Base-by-base conservation (phyloP, 2,888 invertebrate genomes). In the Therioaphis trifolii region DNA sequence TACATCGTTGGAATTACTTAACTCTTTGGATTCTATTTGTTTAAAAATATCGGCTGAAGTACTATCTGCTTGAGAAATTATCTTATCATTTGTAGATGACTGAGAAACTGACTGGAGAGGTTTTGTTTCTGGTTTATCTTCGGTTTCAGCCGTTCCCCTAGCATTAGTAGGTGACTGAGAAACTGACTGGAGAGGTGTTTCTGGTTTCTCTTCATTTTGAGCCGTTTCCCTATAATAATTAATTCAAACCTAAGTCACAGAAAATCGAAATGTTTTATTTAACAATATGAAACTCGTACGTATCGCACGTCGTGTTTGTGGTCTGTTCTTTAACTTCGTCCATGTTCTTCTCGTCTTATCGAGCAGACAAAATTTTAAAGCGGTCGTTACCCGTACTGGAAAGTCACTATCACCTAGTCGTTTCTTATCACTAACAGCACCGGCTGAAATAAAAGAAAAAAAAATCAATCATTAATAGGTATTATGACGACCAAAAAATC, bases 311-410 rank as follows among this genome's bases (percentile, higher is more conserved):
- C 74, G 63, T 74, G 74, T 29, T 82, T 15, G 58, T 3, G 63
- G 24, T 82, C 15, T 82, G 63, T 72, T 82, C 72, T 18, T 72
- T 74, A 11, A 63, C 52, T 82, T 66, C 24, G 74, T 82, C 74
- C 63, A 72, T 82, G 35, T 74, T 82, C 14, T 82, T 82, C 24
- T 82, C 80, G 74, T 82, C 80, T 35, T 72, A 72, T 40, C 82
- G 27, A 52, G 82, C 46, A 46, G 82, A 74, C 24, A 40, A 82
- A 82, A 72, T 82, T 40, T 82, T 82, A 52, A n/a, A n/a, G n/a
- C n/a, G n/a, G n/a, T n/a, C n/a, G n/a, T n/a, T n/a, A n/a, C n/a
- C n/a, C n/a, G n/a, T n/a, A n/a, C n/a, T n/a, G n/a, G n/a, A n/a
- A n/a, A n/a, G n/a, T n/a, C n/a, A n/a, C n/a, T n/a, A n/a, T n/a